Conservation (phyloP, 2,888 invertebrate species). For the Seira sanloemensis region DNA sequence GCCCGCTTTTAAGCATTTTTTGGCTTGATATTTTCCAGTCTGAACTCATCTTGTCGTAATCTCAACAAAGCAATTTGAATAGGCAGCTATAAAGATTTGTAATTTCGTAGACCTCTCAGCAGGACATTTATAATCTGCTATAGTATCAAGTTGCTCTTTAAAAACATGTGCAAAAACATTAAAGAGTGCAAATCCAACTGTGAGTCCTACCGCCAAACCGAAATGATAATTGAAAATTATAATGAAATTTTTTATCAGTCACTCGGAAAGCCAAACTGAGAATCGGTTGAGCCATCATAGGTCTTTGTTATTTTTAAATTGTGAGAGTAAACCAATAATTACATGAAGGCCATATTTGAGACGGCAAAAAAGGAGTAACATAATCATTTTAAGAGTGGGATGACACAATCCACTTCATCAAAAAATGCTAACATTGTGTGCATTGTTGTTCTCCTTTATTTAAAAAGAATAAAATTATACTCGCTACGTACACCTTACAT, state of each 20-base stretch:
- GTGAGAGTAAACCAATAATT: slow-evolving; percentile 26
- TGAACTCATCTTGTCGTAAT: too few species aligned
- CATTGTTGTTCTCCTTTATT: background rate
- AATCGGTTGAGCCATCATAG: background rate
- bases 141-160: too few species aligned
- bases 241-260: background rate
- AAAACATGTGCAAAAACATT: too few species aligned
- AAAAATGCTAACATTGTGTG: background rate
- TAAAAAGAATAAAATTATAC: background rate
- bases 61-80: too few species aligned
- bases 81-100: too few species aligned
- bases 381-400: slow-evolving; percentile 32
- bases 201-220: background rate
- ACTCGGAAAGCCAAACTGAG: too few species aligned
- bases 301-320: background rate
- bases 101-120: too few species aligned
- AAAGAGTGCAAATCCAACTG: slow-evolving; percentile 1
- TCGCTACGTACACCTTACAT: background rate
- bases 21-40: too few species aligned
- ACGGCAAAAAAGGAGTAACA: slow-evolving; percentile 16
- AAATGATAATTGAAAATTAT: background rate
- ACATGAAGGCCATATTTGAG: slow-evolving; percentile 45
- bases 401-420: slow-evolving; percentile 50
- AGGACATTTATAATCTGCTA: too few species aligned
- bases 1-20: too few species aligned